Evolutionary conservation across 2,113 vertebrate species (phyloP).

Genomic region (Cryptomyrus ogoouensis): DNA sequence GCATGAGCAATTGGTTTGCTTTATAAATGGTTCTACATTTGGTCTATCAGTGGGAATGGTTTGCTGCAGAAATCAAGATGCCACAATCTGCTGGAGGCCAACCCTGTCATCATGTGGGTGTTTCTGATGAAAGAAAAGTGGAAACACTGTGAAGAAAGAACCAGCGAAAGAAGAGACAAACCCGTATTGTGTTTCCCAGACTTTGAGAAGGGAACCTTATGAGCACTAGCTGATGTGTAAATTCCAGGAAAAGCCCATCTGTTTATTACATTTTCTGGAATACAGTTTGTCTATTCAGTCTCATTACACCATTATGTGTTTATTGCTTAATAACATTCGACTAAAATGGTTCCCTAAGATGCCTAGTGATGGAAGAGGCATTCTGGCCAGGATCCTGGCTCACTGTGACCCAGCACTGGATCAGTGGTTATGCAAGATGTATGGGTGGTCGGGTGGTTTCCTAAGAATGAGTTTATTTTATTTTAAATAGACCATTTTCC

Average conservation of each 20-base stretch:
- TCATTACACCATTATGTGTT: background rate
- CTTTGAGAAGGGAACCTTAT: background rate
- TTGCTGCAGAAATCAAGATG: background rate
- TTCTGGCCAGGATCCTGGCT: background rate
- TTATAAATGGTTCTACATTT: background rate
- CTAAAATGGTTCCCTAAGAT: background rate
- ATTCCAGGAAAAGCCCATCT: background rate
- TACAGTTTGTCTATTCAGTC: background rate
- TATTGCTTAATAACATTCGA: background rate
- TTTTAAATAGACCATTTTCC: background rate
- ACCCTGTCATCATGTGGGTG: background rate
- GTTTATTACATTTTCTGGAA: background rate
- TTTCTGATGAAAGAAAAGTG: conserved; percentile 38
- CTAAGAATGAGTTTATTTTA: conserved; percentile 36
- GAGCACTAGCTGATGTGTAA: background rate
- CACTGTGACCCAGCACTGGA: background rate
- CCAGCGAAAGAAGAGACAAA: conserved; percentile 19
- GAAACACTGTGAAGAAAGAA: conserved; percentile 44
- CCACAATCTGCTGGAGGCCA: background rate
- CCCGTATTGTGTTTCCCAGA: background rate
- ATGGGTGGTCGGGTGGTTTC: conserved; percentile 23
- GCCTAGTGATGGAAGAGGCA: background rate
- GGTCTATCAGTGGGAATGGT: background rate
- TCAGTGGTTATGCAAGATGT: background rate
- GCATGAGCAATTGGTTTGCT: background rate